Conservation (phyloP, 2,888 invertebrate genomes). For the Ctena decussata region DNA sequence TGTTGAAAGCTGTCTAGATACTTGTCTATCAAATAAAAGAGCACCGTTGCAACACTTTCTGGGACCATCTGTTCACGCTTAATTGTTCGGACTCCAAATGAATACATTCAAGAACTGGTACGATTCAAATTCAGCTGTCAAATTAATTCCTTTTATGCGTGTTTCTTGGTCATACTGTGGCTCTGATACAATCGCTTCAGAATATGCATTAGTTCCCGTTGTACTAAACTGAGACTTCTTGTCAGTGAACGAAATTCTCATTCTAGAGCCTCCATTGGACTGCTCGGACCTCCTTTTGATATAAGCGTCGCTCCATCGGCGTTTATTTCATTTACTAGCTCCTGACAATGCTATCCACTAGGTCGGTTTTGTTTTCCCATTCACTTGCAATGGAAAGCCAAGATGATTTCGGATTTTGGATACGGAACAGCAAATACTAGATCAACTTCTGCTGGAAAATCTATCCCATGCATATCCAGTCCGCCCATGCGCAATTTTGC, state of each 20-base stretch:
- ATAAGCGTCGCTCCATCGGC: slow-evolving; percentile 34
- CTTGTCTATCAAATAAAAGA: slow-evolving; percentile 37
- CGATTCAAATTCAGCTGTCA: slow-evolving; percentile 29
- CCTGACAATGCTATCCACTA: slow-evolving; percentile 44
- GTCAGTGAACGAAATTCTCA: slow-evolving; percentile 53
- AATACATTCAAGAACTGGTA: slow-evolving; percentile 39
- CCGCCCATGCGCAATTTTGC: slow-evolving; percentile 7
- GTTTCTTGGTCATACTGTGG: slow-evolving; percentile 18
- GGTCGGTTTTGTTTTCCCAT: slow-evolving; percentile 7
- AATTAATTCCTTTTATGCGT: not conserved
- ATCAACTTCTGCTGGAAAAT: slow-evolving; percentile 22
- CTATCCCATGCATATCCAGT: not conserved
- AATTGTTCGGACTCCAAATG: slow-evolving; percentile 23
- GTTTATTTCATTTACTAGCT: slow-evolving; percentile 29
- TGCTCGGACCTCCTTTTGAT: slow-evolving; percentile 34
- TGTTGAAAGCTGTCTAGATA: slow-evolving; percentile 13
- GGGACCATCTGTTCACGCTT: slow-evolving; percentile 3
- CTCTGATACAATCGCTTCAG: slow-evolving; percentile 40
- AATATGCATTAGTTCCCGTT: slow-evolving; percentile 40
- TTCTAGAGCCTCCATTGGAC: slow-evolving; percentile 45
- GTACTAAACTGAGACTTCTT: slow-evolving; percentile 24
- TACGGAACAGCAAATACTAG: slow-evolving; percentile 45
- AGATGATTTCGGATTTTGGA: too few relatives aligned
- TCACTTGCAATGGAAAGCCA: slow-evolving; percentile 33
- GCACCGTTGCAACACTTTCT: slow-evolving; percentile 10